Conservation (phyloP, 92 coral and sea anemone genomes). For the Palythoa grandiflora region DNA sequence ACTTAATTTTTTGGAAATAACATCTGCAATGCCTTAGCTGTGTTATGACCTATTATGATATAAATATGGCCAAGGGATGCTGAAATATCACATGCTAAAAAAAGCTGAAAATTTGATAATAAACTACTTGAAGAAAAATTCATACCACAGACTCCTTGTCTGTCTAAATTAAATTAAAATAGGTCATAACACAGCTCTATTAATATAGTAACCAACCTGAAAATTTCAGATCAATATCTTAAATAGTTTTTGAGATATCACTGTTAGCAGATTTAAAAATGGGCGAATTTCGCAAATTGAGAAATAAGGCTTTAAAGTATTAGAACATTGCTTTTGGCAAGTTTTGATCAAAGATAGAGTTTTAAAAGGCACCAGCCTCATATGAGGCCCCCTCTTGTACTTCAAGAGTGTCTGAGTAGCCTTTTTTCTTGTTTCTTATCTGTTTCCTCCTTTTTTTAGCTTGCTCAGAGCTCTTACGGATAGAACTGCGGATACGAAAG, state of each 20-base stretch:
- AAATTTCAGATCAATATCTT: conserved; percentile 46
- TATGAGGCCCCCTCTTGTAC: conserved; percentile 15
- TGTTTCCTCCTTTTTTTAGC: conserved; percentile 45
- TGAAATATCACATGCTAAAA: conserved; percentile 12
- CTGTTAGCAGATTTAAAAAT: conserved; percentile 31
- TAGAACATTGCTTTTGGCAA: not conserved
- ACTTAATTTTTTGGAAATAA: not conserved
- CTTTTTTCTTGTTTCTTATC: conserved; percentile 48
- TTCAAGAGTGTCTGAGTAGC: conserved; percentile 31
- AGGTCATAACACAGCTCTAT: conserved; percentile 51
- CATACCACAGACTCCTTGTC: not conserved
- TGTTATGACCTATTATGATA: conserved; percentile 47
- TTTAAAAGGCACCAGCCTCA: conserved; percentile 56
- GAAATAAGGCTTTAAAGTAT: conserved; percentile 18
- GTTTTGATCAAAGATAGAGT: not conserved
- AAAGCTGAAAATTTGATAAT: conserved; percentile 13
- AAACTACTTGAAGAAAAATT: conserved; percentile 1
- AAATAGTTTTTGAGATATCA: conserved; percentile 40
- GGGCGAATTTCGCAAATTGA: conserved; percentile 32
- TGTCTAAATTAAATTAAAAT: not conserved
- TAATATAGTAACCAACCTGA: conserved; percentile 21
- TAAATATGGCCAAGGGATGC: conserved; percentile 5
- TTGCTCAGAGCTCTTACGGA: conserved; percentile 43
- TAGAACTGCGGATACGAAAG: conserved; percentile 45
- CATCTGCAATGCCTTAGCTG: conserved; percentile 22